A percentile compares a stretch with the other conserved stretches of the same genome.
Evolutionary conservation across 2,888 invertebrate genomes (phyloP).

Genomic region (Noctua janthina): DNA sequence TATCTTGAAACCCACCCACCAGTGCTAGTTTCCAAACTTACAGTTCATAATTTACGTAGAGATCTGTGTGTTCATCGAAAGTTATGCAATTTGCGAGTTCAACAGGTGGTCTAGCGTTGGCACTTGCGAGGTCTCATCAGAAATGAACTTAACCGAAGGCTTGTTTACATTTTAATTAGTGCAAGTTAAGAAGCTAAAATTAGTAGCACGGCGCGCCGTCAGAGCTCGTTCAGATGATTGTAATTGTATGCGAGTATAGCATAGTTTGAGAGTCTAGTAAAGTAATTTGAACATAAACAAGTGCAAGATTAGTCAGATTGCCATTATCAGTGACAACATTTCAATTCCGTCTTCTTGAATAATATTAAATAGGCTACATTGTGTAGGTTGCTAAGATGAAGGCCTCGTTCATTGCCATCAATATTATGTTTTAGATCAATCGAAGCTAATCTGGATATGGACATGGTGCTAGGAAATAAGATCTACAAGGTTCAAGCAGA

Average conservation of each 20-base stretch:
- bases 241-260: neutral
- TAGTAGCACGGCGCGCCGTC: neutral
- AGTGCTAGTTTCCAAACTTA: slow-evolving; percentile 10
- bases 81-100: slow-evolving; percentile 37
- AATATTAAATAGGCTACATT: neutral
- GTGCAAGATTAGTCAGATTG: slow-evolving; percentile 18
- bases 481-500: neutral
- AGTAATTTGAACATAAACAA: slow-evolving; percentile 4
- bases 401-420: slow-evolving; percentile 29
- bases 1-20: slow-evolving; percentile 6
- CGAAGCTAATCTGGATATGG: slow-evolving; percentile 1
- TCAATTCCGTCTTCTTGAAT: slow-evolving; percentile 7
- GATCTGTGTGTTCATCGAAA: slow-evolving; percentile 13
- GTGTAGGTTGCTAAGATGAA: slow-evolving; percentile 24
- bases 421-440: slow-evolving; percentile 15
- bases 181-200: slow-evolving; percentile 23
- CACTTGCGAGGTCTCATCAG: slow-evolving; percentile 24
- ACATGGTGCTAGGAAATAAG: neutral
- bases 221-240: slow-evolving; percentile 11
- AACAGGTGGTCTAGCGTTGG: slow-evolving; percentile 36
- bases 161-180: slow-evolving; percentile 43
- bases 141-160: slow-evolving; percentile 30
- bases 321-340: slow-evolving; percentile 16
- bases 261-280: neutral
- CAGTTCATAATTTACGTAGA: slow-evolving; percentile 14